Base-by-base conservation (phyloP, 2,888 invertebrate species). In the Cosmopolites sordidus region DNA sequence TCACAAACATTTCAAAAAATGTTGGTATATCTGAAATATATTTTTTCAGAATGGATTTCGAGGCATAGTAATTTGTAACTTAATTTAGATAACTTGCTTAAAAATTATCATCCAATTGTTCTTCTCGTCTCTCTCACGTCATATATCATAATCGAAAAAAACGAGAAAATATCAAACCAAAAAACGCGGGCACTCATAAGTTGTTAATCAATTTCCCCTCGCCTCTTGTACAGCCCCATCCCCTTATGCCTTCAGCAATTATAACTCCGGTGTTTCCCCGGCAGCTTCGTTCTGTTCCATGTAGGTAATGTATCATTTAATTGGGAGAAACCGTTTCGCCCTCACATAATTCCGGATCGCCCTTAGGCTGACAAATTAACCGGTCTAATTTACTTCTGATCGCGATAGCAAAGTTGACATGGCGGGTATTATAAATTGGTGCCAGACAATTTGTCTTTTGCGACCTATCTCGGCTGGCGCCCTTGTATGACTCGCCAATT, bases 321-420 rank as follows among this genome's bases (percentile, higher is more conserved):
- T 64, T 62, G 62, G 63, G 60, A 59, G 52, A 55, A 61, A 56
- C 57, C 59, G 58, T 55, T 42, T 39, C 33, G 38, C 55, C 54
- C 58, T 51, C 51, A 55, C 61, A 62, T 62, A 64, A 62, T 62
- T 62, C 54, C 57, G 56, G 60, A 64, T 65, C 60, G 61, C 62
- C 64, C 66, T 55, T 54, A 55, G 66, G 67, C 66, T 67, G 67
- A 68, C 66, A 67, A 68, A 68, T 68, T 67, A 66, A 63, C 60
- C 66, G 58, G 63, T 64, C 65, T 68, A 68, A 68, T 68, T 65
- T 67, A 66, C 67, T 66, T 67, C 65, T 66, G 67, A 68, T 68
- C 65, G 64, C 61, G 68, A 68, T 67, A 66, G 59, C 62, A 52
- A 63, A 63, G 62, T 64, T 66, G 66, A 66, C 66, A 59, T 62